Conservation (phyloP, 2,113 vertebrate genomes). For the Pristiophorus japonicus region DNA sequence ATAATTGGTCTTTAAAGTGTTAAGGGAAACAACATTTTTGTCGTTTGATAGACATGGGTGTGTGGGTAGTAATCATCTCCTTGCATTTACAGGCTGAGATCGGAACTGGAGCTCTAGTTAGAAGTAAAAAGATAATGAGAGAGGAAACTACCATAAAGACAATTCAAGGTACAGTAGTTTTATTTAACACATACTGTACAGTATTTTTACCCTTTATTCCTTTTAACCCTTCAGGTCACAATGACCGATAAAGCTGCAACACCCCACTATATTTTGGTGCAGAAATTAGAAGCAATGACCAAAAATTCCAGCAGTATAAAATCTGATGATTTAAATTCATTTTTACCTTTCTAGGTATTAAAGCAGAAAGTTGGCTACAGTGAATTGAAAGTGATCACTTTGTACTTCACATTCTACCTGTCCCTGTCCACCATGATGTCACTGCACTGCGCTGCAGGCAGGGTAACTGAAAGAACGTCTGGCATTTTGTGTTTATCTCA, state of each 20-base stretch:
- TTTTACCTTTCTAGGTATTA: constrained; percentile 16
- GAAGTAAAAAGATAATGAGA: neutral
- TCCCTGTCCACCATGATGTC: neutral
- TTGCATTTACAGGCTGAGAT: constrained; percentile 3
- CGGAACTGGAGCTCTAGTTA: too few relatives aligned
- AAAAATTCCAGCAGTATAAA: neutral
- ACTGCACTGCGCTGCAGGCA: neutral
- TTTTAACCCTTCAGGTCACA: neutral
- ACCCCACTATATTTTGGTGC: neutral
- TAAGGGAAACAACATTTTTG: neutral
- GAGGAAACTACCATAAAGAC: neutral
- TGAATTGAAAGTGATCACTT: neutral
- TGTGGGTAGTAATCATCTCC: neutral
- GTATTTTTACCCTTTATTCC: neutral
- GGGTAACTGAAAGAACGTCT: neutral
- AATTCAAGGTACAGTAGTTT: neutral
- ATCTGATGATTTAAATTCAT: neutral
- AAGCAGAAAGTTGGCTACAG: neutral
- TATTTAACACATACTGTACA: neutral
- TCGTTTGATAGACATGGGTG: neutral
- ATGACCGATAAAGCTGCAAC: neutral
- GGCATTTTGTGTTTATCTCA: neutral
- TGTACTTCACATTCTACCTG: neutral
- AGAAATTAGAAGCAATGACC: constrained; percentile 9
- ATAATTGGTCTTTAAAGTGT: neutral